A percentile compares a stretch with the other conserved stretches of the same genome.
Evolutionary conservation across 37 sponge, comb jelly and placozoan species (phyloP).

Genomic region (Geodia barretti): DNA sequence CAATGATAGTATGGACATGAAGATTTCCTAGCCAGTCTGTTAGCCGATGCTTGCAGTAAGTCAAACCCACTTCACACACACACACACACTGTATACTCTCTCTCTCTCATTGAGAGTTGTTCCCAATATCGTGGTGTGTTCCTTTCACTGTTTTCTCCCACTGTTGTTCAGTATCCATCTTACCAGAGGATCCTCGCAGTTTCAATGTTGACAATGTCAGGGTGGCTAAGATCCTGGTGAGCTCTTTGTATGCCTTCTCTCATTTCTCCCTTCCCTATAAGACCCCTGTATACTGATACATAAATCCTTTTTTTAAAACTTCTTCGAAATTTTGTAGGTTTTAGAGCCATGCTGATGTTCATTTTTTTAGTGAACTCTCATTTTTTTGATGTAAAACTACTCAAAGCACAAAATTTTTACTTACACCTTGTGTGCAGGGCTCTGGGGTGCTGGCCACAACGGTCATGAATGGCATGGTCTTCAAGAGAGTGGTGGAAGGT

Average conservation of each 20-base stretch:
- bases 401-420: too few species aligned
- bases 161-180: slow-evolving; percentile 54
- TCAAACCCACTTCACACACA: neutral
- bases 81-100: neutral
- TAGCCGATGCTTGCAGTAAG: slow-evolving; percentile 94
- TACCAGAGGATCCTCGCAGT: slow-evolving; percentile 66
- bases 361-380: too few species aligned
- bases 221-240: slow-evolving; percentile 85
- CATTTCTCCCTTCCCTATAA: too few species aligned
- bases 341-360: too few species aligned
- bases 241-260: too few species aligned
- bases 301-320: too few species aligned
- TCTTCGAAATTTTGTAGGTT: too few species aligned
- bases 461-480: slow-evolving; percentile 90
- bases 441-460: slow-evolving; percentile 82
- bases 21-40: slow-evolving; percentile 85
- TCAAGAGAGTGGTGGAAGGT: slow-evolving; percentile 92
- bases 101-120: slow-evolving; percentile 10
- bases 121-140: slow-evolving; percentile 4
- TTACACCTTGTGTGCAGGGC: too few species aligned
- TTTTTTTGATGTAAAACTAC: too few species aligned
- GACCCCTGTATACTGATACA: too few species aligned
- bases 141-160: slow-evolving; percentile 3
- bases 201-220: slow-evolving; percentile 96
- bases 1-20: slow-evolving; percentile 78